These are phyloP conservation scores for Lepidurus arcticus DNA, from an alignment of 1,140 invertebrate genomes.

Conservation along the genomic window DNA sequence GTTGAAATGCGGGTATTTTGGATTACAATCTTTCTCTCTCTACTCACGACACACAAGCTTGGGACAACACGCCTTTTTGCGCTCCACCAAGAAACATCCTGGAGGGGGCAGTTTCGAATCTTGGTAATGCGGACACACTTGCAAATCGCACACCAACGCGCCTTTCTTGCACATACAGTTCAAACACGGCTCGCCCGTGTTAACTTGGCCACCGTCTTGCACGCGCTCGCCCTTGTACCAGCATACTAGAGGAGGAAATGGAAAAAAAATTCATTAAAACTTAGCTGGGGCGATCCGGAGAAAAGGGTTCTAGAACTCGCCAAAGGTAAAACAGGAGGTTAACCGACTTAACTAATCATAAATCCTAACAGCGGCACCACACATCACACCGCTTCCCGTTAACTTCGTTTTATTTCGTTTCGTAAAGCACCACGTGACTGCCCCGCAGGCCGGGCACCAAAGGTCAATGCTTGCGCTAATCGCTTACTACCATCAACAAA, in stretches of 20 bases:
- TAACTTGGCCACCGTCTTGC: slow-evolving; percentile 46
- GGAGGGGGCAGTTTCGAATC: slow-evolving; percentile 56
- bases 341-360: background rate
- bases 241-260: slow-evolving; percentile 38
- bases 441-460: background rate
- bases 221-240: slow-evolving; percentile 41
- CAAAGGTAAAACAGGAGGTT: background rate
- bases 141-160: slow-evolving; percentile 65
- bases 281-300: background rate
- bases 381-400: background rate
- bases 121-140: slow-evolving; percentile 66
- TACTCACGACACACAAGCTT: slow-evolving; percentile 61
- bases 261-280: slow-evolving; percentile 8
- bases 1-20: background rate
- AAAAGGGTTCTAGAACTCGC: background rate
- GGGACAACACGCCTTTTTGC: slow-evolving; percentile 63
- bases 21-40: background rate
- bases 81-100: slow-evolving; percentile 62
- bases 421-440: background rate
- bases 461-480: slow-evolving; percentile 16
- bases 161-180: slow-evolving; percentile 65
- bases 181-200: slow-evolving; percentile 66
- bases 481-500: slow-evolving; percentile 7
- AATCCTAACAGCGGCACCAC: background rate
- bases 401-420: background rate